Base-by-base conservation (phyloP, 2,888 invertebrate species). In the Cantharis flavilabris region DNA sequence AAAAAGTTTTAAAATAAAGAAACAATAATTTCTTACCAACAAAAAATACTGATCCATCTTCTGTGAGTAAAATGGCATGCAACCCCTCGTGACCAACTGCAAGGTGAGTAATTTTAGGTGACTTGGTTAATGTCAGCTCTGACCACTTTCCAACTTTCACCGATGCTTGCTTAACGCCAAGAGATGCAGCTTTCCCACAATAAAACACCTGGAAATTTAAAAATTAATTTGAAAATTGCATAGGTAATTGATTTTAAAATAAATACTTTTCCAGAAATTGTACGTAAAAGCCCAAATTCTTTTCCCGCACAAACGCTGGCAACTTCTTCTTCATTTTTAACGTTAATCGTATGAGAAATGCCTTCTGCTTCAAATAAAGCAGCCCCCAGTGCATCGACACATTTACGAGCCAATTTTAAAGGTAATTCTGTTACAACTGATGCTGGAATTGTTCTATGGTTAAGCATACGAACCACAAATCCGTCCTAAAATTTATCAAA, bases 11-110 rank as follows among this genome's bases (percentile, higher is more conserved):
- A 16, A 64, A 64, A 18, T 64, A 64, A 20, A 62, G 0, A 14
- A 69, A 18, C 18, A 62, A 72, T 16, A 23, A 73, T 26, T 9
- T 26, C 26, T 78, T 83, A 88, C 90, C 92, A 69, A 92, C 90
- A 88, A 97, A 97, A 86, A 96, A 93, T 0, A 97, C 97, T 1
- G 95, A 93, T 1, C 99, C 99, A 86, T 97, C 97, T 84, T 98
- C 97, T 62, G 97, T 92, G n/a, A 98, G 92, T 30, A 99, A 88
- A 72, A 98, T 90, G 0, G 96, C 97, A 87, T 99, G 97, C 71
- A 96, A 92, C 1, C 98, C 97, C 86, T 99, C 98, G 85, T 98
- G 98, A 0, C 98, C 98, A 2, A 97, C 92, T 0, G 97, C 94
- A 79, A 97, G 92, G 88, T 97, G 94, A 0, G 90, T 89, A 76